Conservation (phyloP, 92 coral and sea anemone species). For the Metridium senile region DNA sequence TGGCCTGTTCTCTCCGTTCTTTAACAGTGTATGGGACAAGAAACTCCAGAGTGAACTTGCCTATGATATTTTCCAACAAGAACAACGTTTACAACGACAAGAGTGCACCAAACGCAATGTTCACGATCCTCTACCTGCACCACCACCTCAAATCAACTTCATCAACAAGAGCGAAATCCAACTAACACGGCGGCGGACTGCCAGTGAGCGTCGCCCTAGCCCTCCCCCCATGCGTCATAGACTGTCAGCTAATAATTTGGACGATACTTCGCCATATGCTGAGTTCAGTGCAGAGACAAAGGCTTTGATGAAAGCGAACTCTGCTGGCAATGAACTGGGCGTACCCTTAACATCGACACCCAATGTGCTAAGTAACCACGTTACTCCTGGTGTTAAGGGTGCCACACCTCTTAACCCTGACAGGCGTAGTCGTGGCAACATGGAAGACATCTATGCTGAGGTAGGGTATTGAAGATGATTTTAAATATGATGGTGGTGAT, state of each 20-base stretch:
- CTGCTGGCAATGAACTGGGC: conserved; percentile 48
- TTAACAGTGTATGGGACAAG: conserved; percentile 95
- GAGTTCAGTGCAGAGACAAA: conserved; percentile 48
- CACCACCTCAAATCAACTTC: conserved; percentile 63
- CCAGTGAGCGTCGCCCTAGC: conserved; percentile 55
- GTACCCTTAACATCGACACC: conserved; percentile 90
- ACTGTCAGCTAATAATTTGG: conserved; percentile 51
- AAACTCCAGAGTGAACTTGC: conserved; percentile 86
- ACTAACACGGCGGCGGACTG: conserved; percentile 57
- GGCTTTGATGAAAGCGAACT: conserved; percentile 14
- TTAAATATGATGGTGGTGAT: background rate
- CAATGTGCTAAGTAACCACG: conserved; percentile 51
- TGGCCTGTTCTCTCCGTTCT: conserved; percentile 93
- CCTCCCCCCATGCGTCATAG: conserved; percentile 53
- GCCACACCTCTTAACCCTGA: conserved; percentile 59
- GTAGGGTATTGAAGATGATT: background rate
- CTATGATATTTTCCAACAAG: conserved; percentile 62
- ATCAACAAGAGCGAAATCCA: conserved; percentile 30
- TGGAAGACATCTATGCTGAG: conserved; percentile 21
- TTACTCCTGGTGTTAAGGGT: conserved; percentile 23
- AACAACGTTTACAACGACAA: conserved; percentile 57
- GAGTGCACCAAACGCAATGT: conserved; percentile 61
- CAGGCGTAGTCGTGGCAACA: conserved; percentile 17
- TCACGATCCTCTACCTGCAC: conserved; percentile 82
- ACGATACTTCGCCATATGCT: conserved; percentile 87